Percentiles rank a stretch among this genome's conserved stretches.
These are phyloP conservation scores for Drosophila rufa DNA, from an alignment of 1,140 invertebrate genomes.

Conservation along the genomic window DNA sequence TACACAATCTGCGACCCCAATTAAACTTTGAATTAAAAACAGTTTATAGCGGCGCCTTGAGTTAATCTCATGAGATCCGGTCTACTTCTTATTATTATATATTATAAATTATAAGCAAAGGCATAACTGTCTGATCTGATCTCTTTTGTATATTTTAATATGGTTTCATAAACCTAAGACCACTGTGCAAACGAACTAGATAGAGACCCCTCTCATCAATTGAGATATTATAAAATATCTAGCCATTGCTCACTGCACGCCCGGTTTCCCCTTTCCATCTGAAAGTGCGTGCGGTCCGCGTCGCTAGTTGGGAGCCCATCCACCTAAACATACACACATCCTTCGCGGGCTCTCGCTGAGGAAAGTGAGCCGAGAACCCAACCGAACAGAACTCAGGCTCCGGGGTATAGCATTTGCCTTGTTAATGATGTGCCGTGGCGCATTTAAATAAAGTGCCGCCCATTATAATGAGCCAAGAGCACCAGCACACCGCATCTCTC, in stretches of 20 bases:
- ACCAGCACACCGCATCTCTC: conserved; percentile 45
- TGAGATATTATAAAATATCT: conserved; percentile 77
- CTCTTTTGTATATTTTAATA: conserved; percentile 6
- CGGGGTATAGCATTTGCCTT: conserved; percentile 64
- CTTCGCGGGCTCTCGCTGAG: conserved; percentile 8
- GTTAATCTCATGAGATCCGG: neutral
- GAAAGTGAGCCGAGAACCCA: conserved; percentile 14
- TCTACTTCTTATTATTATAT: no score
- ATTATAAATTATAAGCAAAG: no score
- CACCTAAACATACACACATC: conserved; percentile 40
- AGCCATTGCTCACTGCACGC: conserved; percentile 9
- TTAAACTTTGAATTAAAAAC: neutral
- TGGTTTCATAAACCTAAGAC: neutral
- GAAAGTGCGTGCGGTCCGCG: conserved; percentile 70
- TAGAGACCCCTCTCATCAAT: conserved; percentile 57
- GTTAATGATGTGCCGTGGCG: conserved; percentile 81
- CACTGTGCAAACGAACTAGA: conserved; percentile 37
- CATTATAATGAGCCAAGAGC: conserved; percentile 75
- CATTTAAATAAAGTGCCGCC: conserved; percentile 82
- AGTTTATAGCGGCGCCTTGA: neutral
- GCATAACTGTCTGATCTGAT: neutral
- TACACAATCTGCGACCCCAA: no score
- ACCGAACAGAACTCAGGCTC: conserved; percentile 5
- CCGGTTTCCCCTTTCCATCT: conserved; percentile 6
- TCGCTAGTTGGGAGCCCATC: conserved; percentile 70